Base-by-base conservation (phyloP, 2,797 vertebrate genomes). In the Hydrocynus forskahlii region DNA sequence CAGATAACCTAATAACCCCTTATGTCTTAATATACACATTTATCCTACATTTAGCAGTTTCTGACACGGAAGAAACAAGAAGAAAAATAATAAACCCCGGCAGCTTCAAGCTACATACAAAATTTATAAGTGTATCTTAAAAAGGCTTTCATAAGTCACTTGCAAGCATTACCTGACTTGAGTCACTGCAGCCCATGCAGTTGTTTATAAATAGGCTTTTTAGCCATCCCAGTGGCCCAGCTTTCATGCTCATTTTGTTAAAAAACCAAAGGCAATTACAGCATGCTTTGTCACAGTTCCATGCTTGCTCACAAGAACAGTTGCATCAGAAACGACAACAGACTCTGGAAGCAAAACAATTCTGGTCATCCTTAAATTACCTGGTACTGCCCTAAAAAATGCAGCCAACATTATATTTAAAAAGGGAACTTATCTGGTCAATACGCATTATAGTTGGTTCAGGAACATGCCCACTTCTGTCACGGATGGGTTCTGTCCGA, bases 121-220 rank as follows among this genome's bases (percentile, higher is more conserved):
- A 38, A 5, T 29, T 17, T 16, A 14, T 68, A 45, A 25, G 43
- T 7, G 43, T 43, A 2, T 43, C 9, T 43, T 43, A 43, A 43
- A 43, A 43, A 6, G 40, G 19, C 43, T 69, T 69, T 14, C n/a
- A 69, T 69, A 69, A 23, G 45, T 48, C 4, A 19, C 19, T 40
- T 43, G 17, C 35, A 43, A 67, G 17, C 63, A 64, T 43, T n/a
- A n/a, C 17, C 17, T n/a, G 64, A 67, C 55, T 57, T n/a, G 12
- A 50, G 14, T 40, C 25, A 19, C 64, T 8, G 19, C 17, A 38
- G 38, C 62, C 19, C 64, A 19, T 43, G 16, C n/a, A n/a, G 40
- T 45, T 69, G 9, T 70, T 70, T 70, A 10, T 70, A 16, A 70
- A 73, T 23, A 75, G 43, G 23, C n/a, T 54, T 50, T 78, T 17